Percentiles rank a stretch among this genome's conserved stretches.
phyloP scores from a whole-genome alignment of 1,140 invertebrate species.

The Bombus sibiricus region DNA sequence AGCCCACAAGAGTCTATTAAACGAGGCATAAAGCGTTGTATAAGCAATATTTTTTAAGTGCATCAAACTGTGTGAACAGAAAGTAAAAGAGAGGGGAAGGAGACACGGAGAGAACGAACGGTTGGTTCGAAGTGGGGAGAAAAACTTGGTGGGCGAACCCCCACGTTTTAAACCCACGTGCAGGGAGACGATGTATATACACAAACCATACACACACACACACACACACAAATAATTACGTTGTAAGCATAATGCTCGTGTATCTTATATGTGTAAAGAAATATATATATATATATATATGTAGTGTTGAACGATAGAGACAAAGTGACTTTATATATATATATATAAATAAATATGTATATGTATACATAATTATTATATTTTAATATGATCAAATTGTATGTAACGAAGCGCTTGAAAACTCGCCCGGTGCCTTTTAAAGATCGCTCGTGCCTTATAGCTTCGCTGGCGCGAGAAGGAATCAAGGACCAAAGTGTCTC shows the following conservation, averaged over 20 bases:
- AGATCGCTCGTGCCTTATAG: constrained; percentile 73
- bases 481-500: constrained; percentile 66
- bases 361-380: constrained; percentile 65
- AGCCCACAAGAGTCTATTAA: constrained; percentile 76
- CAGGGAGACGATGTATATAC: not conserved
- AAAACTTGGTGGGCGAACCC: constrained; percentile 57
- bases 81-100: not conserved
- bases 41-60: constrained; percentile 77
- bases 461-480: constrained; percentile 53
- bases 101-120: not conserved
- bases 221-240: not conserved
- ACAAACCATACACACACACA: not conserved
- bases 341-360: constrained; percentile 35
- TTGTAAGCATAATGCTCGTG: constrained; percentile 58
- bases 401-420: constrained; percentile 48
- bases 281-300: constrained; percentile 49
- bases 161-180: constrained; percentile 36
- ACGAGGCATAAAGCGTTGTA: constrained; percentile 63
- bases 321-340: constrained; percentile 6
- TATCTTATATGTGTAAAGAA: constrained; percentile 60
- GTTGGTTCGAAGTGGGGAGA: not conserved
- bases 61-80: constrained; percentile 56
- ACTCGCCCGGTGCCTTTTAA: constrained; percentile 61
- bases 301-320: constrained; percentile 39
- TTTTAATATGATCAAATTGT: constrained; percentile 67